Evolutionary conservation across 1,140 invertebrate genomes (phyloP), one percentile per base, ranked within the genome.

Genomic region (Littorina saxatilis): DNA sequence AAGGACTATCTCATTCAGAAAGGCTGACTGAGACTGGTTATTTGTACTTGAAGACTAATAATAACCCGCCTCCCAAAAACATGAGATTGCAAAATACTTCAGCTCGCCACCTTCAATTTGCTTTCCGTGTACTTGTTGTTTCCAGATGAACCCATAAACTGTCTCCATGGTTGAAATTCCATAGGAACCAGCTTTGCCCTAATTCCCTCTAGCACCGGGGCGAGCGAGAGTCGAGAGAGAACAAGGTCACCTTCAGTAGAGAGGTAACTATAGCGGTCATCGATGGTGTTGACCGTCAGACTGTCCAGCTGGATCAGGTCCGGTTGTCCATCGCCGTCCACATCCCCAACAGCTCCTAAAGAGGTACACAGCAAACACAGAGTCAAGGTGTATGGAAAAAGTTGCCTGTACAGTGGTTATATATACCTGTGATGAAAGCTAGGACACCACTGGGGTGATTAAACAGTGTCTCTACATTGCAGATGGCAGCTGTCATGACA

Each of bases 261-360:
- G 15, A 27, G 50, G 58, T 75, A 80, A 61, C 75, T 80, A 47
- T 80, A 84, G 13, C 79, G 55, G 27, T 72, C 58, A 20, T 81
- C 78, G 17, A 82, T 37, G 32, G 70, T 39, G 20, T 80, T 66
- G 50, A 70, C 83, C n/a, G 37, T 29, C 32, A 82, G 17, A 9
- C 40, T 29, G 23, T 78, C 63, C 23, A 84, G 4, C 32, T 61
- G 68, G 29, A 87, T 81, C 32, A 85, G 20, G 79, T 87, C 86
- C 29, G 81, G n/a, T 32, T 77, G 37, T 13, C 85, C 85, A 81
- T 87, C 86, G 0, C 85, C 86, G 75, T 87, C 85, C 20, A 86
- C 80, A 68, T 87, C 86, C 15, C 82, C 85, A 27, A 87, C 61
- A 37, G 83, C 85, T 63, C 79, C 86, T 87, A 61, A 29, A 9